These are phyloP conservation scores for Perca schrenkii DNA, from an alignment of 2,113 vertebrate species.

Conservation along the genomic window DNA sequence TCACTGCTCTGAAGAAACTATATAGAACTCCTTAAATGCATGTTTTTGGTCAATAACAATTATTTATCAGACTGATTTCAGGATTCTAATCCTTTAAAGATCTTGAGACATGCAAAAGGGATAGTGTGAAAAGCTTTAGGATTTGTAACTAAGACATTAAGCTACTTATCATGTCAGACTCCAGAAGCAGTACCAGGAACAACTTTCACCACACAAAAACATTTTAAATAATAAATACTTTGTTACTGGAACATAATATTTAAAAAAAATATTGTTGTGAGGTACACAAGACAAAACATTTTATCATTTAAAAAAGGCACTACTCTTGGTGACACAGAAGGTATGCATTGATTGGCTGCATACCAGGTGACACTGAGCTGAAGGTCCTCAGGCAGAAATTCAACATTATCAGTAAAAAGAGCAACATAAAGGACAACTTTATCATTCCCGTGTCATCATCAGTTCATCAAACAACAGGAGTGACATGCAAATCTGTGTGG, in stretches of 20 bases:
- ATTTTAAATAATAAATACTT: neutral
- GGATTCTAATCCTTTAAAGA: constrained; percentile 38
- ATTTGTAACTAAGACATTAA: constrained; percentile 72
- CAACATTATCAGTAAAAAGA: neutral
- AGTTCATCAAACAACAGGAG: neutral
- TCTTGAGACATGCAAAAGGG: constrained; percentile 11
- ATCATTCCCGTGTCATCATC: constrained; percentile 1
- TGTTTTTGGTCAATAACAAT: constrained; percentile 36
- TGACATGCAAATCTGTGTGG: constrained; percentile 11
- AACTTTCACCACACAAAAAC: constrained; percentile 21
- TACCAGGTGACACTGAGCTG: neutral
- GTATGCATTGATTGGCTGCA: neutral
- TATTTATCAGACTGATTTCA: constrained; percentile 27
- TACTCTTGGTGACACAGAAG: neutral
- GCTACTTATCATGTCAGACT: constrained; percentile 57
- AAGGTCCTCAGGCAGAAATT: neutral
- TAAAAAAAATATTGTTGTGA: neutral
- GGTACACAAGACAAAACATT: neutral
- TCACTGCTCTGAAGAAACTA: constrained; percentile 26
- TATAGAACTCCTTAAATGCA: constrained; percentile 17
- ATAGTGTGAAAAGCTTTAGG: constrained; percentile 51
- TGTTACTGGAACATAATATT: neutral
- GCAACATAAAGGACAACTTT: neutral
- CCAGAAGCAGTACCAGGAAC: constrained; percentile 32
- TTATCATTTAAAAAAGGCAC: neutral